phyloP scores from a whole-genome alignment of 2,797 vertebrate genomes.

The Notolepis coatsorum region DNA sequence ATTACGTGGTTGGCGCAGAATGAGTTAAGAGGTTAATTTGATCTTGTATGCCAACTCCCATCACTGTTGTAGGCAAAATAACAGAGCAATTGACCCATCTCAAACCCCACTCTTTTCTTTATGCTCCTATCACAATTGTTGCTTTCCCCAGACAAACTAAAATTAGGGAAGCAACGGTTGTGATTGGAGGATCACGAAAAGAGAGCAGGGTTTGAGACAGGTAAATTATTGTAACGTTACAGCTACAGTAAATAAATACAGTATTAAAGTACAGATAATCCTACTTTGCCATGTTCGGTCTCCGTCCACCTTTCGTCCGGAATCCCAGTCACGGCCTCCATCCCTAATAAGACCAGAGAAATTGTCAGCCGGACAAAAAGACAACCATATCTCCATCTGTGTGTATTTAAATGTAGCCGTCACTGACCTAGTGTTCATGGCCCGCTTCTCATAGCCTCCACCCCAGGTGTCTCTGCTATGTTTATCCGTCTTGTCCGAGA shows the following conservation, averaged over 20 bases:
- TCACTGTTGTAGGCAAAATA: no score
- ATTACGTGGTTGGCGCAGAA: no score
- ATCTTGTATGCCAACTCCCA: no score
- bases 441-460: constrained; percentile 86
- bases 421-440: constrained; percentile 74
- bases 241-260: neutral
- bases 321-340: constrained; percentile 89
- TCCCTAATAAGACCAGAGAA: constrained; percentile 76
- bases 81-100: no score
- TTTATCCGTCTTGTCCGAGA: constrained; percentile 86
- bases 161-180: no score
- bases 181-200: no score
- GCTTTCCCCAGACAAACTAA: no score
- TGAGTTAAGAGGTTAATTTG: no score
- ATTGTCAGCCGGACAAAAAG: neutral
- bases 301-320: constrained; percentile 87
- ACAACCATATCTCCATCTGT: neutral
- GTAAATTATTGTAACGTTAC: neutral
- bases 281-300: constrained; percentile 84
- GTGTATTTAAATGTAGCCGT: neutral
- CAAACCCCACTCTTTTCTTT: no score
- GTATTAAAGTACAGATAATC: neutral
- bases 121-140: no score
- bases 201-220: no score
- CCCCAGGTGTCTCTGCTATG: constrained; percentile 87